Evolutionary conservation across 2,888 invertebrate genomes (phyloP), one percentile per base, ranked within the genome.

Genomic region (Torymus aiolomorphi): DNA sequence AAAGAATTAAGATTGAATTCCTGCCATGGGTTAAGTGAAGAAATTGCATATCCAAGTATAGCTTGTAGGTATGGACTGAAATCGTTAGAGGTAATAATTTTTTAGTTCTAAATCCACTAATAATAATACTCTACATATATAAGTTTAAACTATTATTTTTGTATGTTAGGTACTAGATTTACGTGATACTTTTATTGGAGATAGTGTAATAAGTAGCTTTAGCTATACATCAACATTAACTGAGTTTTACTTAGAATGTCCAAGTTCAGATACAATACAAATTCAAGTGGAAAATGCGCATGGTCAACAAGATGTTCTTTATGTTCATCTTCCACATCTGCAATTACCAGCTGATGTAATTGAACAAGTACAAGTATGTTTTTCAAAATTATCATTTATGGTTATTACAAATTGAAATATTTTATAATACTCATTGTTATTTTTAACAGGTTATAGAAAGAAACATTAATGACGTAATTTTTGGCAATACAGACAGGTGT

Each of bases 1-100:
- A 92, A 92, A 59, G 92, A 93, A 57, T 91, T 96, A 5, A 91
- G 93, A 76, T 89, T 95, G 83, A 92, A 93, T 61, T 93, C 94
- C 57, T 96, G 96, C 86, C 90, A 89, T 75, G 92, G 93, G 67
- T 90, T 96, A 82, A 92, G 93, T 0, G 95, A 96, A 88, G 95
- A 94, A 86, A 93, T 95, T 16, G 95, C 95, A 0, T 96, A 96
- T 89, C 93, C 95, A 0, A 95, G 95, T 86, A 92, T 96, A 78
- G 94, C 96, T 0, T 93, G 94, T 0, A 90, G 94, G 83, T 94
- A 94, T 87, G 96, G 96, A 0, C 96, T 94, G 88, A 92, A 92
- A 83, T 88, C 91, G 1, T 89, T 95, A 0, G 90, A 92, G 92
- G 93, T 93, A 86, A 85, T 76, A n/a, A 16, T 31, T 31, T 31